Evolutionary conservation across 2,797 vertebrate genomes (phyloP).

Genomic region (Betta splendens): DNA sequence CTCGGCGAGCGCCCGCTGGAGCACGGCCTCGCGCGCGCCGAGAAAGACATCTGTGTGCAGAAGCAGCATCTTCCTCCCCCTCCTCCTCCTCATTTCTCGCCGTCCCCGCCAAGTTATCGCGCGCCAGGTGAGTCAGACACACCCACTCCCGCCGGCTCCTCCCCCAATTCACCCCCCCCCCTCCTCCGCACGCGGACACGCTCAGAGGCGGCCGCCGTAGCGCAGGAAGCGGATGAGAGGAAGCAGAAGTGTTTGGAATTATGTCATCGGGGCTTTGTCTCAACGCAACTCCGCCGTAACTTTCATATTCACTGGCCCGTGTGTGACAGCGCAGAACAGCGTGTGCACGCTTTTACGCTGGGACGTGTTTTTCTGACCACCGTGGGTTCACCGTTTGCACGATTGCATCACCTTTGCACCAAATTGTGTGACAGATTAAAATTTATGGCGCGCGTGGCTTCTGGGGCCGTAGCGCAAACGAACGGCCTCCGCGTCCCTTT

Average conservation of each 20-base stretch:
- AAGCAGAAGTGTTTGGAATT: background rate
- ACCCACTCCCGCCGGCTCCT: constrained; percentile 54
- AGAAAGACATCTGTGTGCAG: constrained; percentile 96
- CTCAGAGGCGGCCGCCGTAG: constrained; percentile 30
- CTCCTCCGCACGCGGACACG: constrained; percentile 33
- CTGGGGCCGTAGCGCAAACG: background rate
- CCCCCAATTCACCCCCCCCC: too few species aligned
- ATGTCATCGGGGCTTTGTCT: background rate
- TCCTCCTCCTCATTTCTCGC: constrained; percentile 79
- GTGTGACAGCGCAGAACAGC: background rate
- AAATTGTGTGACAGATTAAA: constrained; percentile 24
- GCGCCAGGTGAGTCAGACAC: constrained; percentile 75
- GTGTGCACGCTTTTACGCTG: background rate
- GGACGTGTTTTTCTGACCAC: background rate
- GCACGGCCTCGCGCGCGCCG: constrained; percentile 90
- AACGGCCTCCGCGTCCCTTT: background rate
- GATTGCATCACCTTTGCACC: background rate
- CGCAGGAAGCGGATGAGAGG: too few species aligned
- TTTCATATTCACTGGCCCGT: constrained; percentile 3
- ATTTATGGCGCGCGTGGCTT: constrained; percentile 16
- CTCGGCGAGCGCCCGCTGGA: constrained; percentile 88
- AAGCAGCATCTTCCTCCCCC: constrained; percentile 85
- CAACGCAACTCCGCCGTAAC: too few species aligned
- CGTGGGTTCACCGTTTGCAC: background rate
- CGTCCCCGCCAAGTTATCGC: constrained; percentile 77